Percentiles rank a stretch among this genome's conserved stretches.
These are phyloP conservation scores for Poecilia wingei DNA, from an alignment of 2,797 vertebrate species.

Conservation along the genomic window DNA sequence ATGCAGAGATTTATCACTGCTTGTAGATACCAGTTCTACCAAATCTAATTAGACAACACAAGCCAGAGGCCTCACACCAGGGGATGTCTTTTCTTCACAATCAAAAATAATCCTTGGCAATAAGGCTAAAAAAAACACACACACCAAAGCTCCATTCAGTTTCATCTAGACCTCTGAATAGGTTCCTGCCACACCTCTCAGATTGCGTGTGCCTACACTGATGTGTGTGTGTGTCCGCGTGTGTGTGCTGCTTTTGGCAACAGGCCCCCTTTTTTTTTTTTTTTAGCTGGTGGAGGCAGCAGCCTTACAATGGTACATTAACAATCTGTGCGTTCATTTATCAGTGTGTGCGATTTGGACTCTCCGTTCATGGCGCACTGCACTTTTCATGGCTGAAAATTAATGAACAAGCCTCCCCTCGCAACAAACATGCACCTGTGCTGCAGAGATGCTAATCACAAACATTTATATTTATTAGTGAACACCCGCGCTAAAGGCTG, in stretches of 20 bases:
- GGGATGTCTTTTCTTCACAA: constrained; percentile 73
- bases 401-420: constrained; percentile 99
- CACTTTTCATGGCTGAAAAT: constrained; percentile 99
- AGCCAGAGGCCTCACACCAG: constrained; percentile 67
- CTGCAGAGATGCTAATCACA: constrained; percentile 99
- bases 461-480: constrained; percentile 99
- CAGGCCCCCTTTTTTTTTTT: constrained; percentile 67
- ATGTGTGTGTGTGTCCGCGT: constrained; percentile 7
- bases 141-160: constrained; percentile 69
- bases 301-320: constrained; percentile 96
- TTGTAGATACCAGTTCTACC: constrained; percentile 57
- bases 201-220: constrained; percentile 61
- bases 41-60: constrained; percentile 73
- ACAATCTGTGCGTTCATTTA: constrained; percentile 99
- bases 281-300: constrained; percentile 83
- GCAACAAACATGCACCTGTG: constrained; percentile 99
- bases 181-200: constrained; percentile 82
- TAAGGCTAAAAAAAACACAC: constrained; percentile 60
- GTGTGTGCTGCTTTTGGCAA: constrained; percentile 83
- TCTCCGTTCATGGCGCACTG: constrained; percentile 97
- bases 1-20: constrained; percentile 30
- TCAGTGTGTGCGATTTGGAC: constrained; percentile 96
- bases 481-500: constrained; percentile 90
- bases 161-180: constrained; percentile 77
- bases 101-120: constrained; percentile 63